Evolutionary conservation across 1,140 invertebrate species (phyloP).

Genomic region (Monomorium pharaonis): DNA sequence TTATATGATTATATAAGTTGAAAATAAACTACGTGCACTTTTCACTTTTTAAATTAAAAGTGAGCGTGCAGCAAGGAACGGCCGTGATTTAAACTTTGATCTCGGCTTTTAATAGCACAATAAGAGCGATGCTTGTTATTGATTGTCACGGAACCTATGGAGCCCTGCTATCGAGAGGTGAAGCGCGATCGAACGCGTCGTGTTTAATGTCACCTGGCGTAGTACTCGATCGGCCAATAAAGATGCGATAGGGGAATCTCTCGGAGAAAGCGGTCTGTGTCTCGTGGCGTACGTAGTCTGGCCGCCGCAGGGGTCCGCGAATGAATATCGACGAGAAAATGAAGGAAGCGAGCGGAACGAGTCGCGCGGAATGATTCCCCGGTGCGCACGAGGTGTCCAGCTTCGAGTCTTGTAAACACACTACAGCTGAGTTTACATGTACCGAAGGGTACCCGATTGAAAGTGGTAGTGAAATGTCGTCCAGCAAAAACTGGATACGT

Average conservation of each 20-base stretch:
- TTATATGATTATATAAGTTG: not conserved
- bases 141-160: conserved; percentile 54
- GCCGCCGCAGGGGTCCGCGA: conserved; percentile 58
- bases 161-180: conserved; percentile 39
- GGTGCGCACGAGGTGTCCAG: conserved; percentile 25
- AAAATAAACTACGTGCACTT: not conserved
- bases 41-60: not conserved
- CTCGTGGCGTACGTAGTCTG: conserved; percentile 39
- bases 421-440: not conserved
- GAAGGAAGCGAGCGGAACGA: conserved; percentile 51
- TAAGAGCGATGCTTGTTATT: conserved; percentile 49
- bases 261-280: conserved; percentile 66
- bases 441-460: not conserved
- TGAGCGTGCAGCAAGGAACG: not conserved
- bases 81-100: conserved; percentile 44
- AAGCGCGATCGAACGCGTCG: conserved; percentile 66
- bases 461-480: not conserved
- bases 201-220: conserved; percentile 67
- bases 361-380: conserved; percentile 23
- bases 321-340: conserved; percentile 68
- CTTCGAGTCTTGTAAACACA: conserved; percentile 17
- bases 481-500: not conserved
- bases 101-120: conserved; percentile 46
- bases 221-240: conserved; percentile 67
- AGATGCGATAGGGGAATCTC: conserved; percentile 71